Base-by-base conservation (phyloP, 2,888 invertebrate species). In the Neoitamus cyanurus region DNA sequence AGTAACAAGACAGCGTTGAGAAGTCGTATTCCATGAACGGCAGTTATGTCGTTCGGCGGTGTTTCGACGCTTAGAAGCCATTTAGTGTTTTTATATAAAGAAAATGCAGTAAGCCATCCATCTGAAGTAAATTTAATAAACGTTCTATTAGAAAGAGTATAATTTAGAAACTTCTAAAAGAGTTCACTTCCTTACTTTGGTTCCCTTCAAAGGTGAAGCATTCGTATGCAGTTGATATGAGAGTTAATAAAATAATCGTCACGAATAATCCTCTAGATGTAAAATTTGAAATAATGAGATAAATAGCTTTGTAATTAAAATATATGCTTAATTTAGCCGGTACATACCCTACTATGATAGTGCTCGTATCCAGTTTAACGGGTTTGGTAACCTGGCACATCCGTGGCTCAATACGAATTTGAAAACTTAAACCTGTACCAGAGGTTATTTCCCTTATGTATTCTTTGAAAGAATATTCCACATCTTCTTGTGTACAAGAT, bases 11-110 rank as follows among this genome's bases (percentile, higher is more conserved):
- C 72, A 0, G 95, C 95, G 88, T 95, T 95, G 5, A 95, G 87
- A 85, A 93, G 93, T 85, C 95, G 90, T 46, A 95, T 93, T 20
- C 95, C 95, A 89, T 95, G 95, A 0, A 95, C 92, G 0, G 93
- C 92, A 80, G 93, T 91, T 73, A 95, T 93, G 87, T 95, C 95
- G 20, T 92, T 92, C 0, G 92, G 88, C 0, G 92, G 88, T 58
- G 92, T 90, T 68, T 92, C 89, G 15, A 92, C 88, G 25, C 92
- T 93, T 58, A 94, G 90, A 30, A 95, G 90, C 86, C 92, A 92
- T 83, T 89, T 89, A 7, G 93, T 87, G 88, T 95, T 95, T 88
- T 93, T 93, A 86, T 92, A 92, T 85, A 95, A 89, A 0, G 95
- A 95, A 90, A 95, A 95, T 15, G 93, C 92, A 30, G 92, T 90